phyloP scores from a whole-genome alignment of 2,113 vertebrate species.

The Apistogramma diplotaenia region DNA sequence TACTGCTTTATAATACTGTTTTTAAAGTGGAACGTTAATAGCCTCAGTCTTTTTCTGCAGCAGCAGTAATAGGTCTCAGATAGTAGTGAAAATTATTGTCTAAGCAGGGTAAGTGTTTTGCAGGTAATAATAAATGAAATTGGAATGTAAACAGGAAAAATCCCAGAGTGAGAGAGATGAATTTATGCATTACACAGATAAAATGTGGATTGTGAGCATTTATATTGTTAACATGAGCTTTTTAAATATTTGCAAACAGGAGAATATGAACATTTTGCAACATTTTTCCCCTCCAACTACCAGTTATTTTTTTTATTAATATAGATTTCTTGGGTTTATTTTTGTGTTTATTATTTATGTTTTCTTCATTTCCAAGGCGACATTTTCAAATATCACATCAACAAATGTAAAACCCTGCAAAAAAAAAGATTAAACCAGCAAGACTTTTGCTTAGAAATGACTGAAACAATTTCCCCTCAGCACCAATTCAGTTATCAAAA shows the following conservation, averaged over 20 bases:
- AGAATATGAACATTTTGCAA: neutral
- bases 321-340: neutral
- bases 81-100: neutral
- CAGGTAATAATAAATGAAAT: slow-evolving; percentile 1
- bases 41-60: neutral
- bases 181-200: neutral
- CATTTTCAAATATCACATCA: neutral
- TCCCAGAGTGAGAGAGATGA: neutral
- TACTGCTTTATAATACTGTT: neutral
- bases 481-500: neutral
- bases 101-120: neutral
- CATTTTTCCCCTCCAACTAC: neutral
- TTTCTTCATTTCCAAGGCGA: neutral
- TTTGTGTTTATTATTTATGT: neutral
- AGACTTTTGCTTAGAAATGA: neutral
- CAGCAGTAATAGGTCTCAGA: neutral
- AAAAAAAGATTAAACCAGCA: neutral
- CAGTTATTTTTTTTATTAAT: neutral
- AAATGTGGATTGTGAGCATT: neutral
- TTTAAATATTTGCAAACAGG: neutral
- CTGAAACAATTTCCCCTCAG: accelerated
- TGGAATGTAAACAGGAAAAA: neutral
- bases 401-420: neutral
- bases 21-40: neutral
- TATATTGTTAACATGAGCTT: neutral